Evolutionary conservation across 2,888 invertebrate genomes (phyloP), one percentile per base, ranked within the genome.

Genomic region (Heteromyza rotundicornis): DNA sequence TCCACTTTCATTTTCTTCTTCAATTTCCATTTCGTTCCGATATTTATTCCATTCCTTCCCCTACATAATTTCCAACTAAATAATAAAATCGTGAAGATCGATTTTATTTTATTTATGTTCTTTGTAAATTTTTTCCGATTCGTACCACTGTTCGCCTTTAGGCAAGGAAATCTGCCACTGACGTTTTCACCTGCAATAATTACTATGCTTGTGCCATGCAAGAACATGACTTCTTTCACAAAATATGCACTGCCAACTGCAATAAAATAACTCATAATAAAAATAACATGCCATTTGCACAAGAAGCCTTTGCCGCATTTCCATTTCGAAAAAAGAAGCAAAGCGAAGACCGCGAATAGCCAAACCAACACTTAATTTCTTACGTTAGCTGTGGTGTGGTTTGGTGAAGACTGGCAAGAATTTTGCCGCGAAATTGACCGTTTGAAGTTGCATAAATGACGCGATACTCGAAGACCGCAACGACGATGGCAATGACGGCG

Each of bases 341-440:
- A 40, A 27, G 27, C n/a, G n/a, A n/a, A 75, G 74, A 74, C 74
- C 74, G 68, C 74, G 76, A 73, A 74, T 75, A 74, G 72, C 72
- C 71, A 74, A 76, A 74, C 75, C 76, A 70, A 74, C 74, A 75
- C 74, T 74, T 75, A 76, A 75, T 73, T 17, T 74, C 74, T 74
- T 73, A 55, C 17, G 17, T 40, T 32, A 27, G 22, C 14, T n/a
- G 40, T n/a, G 7, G 32, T 12, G 32, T 12, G 5, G 32, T 5
- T 12, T 40, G 40, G n/a, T 3, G 40, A 8, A n/a, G 10, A 40
- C 40, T n/a, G 40, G n/a, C 40, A 40, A 14, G 40, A 8, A 40
- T 8, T 14, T n/a, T n/a, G 40, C 40, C 40, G 14, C 5, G 40
- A 40, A 40, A 40, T 40, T 40, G 40, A 40, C 40, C 40, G 40